Evolutionary conservation across 2,888 invertebrate genomes (phyloP).

Genomic region (Cremastobaeus sp.): DNA sequence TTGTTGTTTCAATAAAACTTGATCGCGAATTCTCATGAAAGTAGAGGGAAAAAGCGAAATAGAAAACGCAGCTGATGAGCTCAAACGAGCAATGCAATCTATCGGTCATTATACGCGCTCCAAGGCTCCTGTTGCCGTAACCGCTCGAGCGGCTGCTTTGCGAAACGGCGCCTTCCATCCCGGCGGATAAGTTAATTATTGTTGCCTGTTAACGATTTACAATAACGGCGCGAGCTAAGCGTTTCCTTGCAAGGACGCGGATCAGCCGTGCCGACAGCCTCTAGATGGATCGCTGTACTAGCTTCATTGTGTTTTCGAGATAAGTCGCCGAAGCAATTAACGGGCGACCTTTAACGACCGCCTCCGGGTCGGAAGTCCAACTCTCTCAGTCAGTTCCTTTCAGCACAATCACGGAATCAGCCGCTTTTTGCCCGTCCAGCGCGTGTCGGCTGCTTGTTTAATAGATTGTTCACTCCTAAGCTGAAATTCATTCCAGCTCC

Average conservation of each 20-base stretch:
- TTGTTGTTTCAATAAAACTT: conserved; percentile 54
- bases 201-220: conserved; percentile 73
- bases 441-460: conserved; percentile 11
- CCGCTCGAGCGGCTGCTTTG: conserved; percentile 62
- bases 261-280: conserved; percentile 49
- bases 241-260: conserved; percentile 73
- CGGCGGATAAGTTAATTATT: conserved; percentile 73
- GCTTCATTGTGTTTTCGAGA: conserved; percentile 53
- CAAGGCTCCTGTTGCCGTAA: conserved; percentile 66
- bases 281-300: conserved; percentile 32
- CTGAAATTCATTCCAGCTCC: too few species aligned
- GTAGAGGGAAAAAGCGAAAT: conserved; percentile 43
- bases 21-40: conserved; percentile 46
- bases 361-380: conserved; percentile 56
- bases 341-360: conserved; percentile 68
- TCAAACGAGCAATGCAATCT: conserved; percentile 70
- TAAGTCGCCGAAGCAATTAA: conserved; percentile 65
- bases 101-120: conserved; percentile 71
- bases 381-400: conserved; percentile 28
- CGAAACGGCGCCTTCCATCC: conserved; percentile 65
- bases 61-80: conserved; percentile 55
- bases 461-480: conserved; percentile 13
- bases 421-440: conserved; percentile 25
- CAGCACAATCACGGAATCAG: conserved; percentile 31
- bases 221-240: conserved; percentile 71